Percentiles rank a stretch among this genome's conserved stretches.
These are phyloP conservation scores for Pteromalus puparum DNA, from an alignment of 1,140 invertebrate species.

Conservation along the genomic window DNA sequence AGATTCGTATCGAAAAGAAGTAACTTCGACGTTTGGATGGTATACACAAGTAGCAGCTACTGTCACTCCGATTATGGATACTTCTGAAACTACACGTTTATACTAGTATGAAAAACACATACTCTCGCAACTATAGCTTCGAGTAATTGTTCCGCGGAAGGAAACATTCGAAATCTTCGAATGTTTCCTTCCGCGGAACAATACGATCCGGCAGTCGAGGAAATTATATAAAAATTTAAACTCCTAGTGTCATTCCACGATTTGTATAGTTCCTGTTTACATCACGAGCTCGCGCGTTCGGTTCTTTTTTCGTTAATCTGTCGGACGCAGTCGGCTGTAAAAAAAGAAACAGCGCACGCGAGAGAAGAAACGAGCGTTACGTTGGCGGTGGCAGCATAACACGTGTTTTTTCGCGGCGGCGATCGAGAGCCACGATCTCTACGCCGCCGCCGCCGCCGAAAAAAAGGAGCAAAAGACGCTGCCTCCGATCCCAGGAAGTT, in stretches of 20 bases:
- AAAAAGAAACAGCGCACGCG: background rate
- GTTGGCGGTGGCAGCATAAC: constrained; percentile 44
- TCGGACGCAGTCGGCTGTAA: background rate
- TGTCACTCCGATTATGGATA: background rate
- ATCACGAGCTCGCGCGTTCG: constrained; percentile 8
- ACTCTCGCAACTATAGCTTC: too few species aligned
- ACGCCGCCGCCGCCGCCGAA: constrained; percentile 6
- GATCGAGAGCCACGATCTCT: constrained; percentile 47
- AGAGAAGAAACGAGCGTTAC: constrained; percentile 42
- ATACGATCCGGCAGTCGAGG: background rate
- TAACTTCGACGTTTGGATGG: background rate
- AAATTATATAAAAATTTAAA: constrained; percentile 37
- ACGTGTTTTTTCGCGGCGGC: constrained; percentile 49
- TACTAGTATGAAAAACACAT: too few species aligned
- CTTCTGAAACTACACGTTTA: too few species aligned
- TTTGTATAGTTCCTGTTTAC: constrained; percentile 47
- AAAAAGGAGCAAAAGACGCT: constrained; percentile 30
- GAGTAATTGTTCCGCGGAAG: too few species aligned
- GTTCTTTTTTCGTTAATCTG: constrained; percentile 6
- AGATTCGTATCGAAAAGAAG: constrained; percentile 29
- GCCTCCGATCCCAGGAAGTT: constrained; percentile 39
- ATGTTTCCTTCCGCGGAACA: background rate
- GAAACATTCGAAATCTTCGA: too few species aligned
- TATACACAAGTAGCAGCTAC: background rate
- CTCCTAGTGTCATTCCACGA: constrained; percentile 27